Evolutionary conservation across 2,113 vertebrate genomes (phyloP), one percentile per base, ranked within the genome.

Genomic region (Dinomys branickii): DNA sequence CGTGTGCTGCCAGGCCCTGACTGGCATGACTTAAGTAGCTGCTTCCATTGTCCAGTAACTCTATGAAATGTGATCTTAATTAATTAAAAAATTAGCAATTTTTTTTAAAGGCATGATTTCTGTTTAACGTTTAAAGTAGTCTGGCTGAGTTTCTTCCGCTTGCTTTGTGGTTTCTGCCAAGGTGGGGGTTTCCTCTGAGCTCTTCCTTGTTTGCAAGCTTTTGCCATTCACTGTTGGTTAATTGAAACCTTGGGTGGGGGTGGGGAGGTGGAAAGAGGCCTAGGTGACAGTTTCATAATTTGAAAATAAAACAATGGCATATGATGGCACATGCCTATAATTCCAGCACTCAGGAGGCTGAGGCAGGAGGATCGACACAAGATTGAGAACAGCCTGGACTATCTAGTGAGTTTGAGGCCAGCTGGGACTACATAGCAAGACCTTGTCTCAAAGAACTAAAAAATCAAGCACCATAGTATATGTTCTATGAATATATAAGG

Each of bases 121-220:
- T 92, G 71, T 91, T 77, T 67, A 52, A 38, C 58, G 47, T 93
- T 90, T 77, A 78, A 91, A 95, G 65, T 54, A n/a, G 71, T 26
- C 41, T 35, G 17, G 30, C 14, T 47, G 52, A 67, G n/a, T 26
- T 56, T 78, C 38, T 82, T 94, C 16, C 5, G 19, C 56, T 41
- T 63, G 85, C 56, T 91, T 52, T 88, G 91, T 33, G 85, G 91
- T 91, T 96, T 96, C 54, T 96, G 88, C 88, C 84, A 17, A 4
- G 33, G 26, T 83, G 63, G 88, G 88, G 91, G 85, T 93, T 93
- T 96, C 89, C 91, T 85, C 84, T 73, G 52, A 22, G 30, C 35
- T 38, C 71, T 86, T 97, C 96, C 94, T 97, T 97, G 95, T 97
- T 97, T 88, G 77, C 86, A 5, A 63, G 50, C n/a, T 56, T 88